Percentiles rank a stretch among this genome's conserved stretches.
phyloP scores from a whole-genome alignment of 2,888 invertebrate species.

The Eilema caniola region DNA sequence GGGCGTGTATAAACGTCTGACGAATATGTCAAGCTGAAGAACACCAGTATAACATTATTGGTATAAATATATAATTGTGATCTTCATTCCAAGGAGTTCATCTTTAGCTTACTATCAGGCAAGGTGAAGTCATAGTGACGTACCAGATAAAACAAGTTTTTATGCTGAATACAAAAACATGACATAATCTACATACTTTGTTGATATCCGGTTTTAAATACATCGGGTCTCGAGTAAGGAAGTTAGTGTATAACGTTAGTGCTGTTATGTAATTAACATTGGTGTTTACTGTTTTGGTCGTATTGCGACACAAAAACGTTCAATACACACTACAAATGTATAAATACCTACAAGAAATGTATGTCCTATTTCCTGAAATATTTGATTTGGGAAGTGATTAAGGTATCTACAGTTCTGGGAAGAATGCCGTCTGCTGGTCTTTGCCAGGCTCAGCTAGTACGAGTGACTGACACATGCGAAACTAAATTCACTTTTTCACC shows the following conservation, averaged over 20 bases:
- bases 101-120: neutral
- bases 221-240: neutral
- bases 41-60: too few relatives aligned
- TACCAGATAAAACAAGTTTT: neutral
- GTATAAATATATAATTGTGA: neutral
- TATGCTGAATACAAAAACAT: neutral
- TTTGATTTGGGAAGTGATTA: neutral
- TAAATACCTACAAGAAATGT: neutral
- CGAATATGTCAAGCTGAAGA: too few relatives aligned
- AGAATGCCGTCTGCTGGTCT: neutral
- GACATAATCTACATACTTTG: neutral
- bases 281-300: slow-evolving; percentile 4
- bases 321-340: neutral
- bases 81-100: neutral
- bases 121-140: neutral
- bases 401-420: neutral
- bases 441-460: neutral
- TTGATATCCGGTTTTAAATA: slow-evolving; percentile 2
- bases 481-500: neutral
- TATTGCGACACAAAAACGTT: neutral
- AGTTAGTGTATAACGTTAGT: neutral
- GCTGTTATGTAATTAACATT: neutral
- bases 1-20: too few relatives aligned
- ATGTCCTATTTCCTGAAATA: neutral
- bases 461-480: neutral